Percentiles rank a stretch among this genome's conserved stretches.
These are phyloP conservation scores for Anadara kagoshimensis DNA, from an alignment of 1,140 invertebrate genomes.

Conservation along the genomic window DNA sequence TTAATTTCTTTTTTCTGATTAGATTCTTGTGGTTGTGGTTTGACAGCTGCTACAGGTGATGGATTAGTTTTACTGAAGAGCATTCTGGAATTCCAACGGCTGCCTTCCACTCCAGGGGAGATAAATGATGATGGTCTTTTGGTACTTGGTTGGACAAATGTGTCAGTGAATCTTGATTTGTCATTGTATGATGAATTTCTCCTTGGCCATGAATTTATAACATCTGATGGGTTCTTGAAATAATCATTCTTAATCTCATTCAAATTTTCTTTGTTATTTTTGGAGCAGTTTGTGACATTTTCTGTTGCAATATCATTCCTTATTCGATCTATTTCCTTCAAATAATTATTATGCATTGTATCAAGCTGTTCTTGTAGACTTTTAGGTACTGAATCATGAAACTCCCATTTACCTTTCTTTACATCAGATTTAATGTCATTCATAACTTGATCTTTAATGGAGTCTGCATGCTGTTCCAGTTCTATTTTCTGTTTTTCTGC, in stretches of 20 bases:
- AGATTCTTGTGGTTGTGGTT: conserved; percentile 24
- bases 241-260: too few species aligned
- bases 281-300: too few species aligned
- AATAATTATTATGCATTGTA: conserved; percentile 17
- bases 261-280: too few species aligned
- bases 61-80: conserved; percentile 33
- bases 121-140: not conserved
- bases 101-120: conserved; percentile 13
- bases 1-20: not conserved
- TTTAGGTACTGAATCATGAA: not conserved
- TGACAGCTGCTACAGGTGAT: conserved; percentile 34
- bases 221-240: too few species aligned
- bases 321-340: conserved; percentile 22
- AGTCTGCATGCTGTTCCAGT: not conserved
- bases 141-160: too few species aligned
- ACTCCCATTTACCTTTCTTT: too few species aligned
- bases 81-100: conserved; percentile 11
- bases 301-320: conserved; percentile 1
- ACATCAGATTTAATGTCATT: not conserved
- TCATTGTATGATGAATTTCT: too few species aligned
- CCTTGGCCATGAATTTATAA: too few species aligned
- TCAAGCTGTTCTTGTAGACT: conserved; percentile 18
- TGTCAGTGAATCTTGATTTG: too few species aligned
- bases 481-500: too few species aligned
- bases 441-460: not conserved